phyloP scores from a whole-genome alignment of 2,797 vertebrate genomes.

The Hydrocynus forskahlii region DNA sequence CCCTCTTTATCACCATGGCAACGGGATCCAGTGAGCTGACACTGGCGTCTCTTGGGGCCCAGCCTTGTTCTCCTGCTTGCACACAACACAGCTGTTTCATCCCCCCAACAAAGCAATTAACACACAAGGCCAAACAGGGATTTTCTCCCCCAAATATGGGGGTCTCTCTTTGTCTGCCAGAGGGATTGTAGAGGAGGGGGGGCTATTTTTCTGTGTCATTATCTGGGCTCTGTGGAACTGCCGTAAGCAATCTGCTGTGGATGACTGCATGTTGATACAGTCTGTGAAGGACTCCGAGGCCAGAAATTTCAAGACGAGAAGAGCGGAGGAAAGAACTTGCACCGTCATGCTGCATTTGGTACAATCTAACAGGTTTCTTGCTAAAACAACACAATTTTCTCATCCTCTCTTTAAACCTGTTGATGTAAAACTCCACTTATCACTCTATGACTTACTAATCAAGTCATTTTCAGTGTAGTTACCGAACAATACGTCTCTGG shows the following conservation, averaged over 20 bases:
- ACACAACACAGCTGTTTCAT: constrained; percentile 69
- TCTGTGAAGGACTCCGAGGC: not conserved
- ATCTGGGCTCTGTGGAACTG: constrained; percentile 16
- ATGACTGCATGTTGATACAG: constrained; percentile 1
- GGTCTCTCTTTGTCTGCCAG: constrained; percentile 19
- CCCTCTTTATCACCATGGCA: constrained; percentile 76
- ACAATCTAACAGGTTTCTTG: not conserved
- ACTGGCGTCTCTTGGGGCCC: constrained; percentile 77
- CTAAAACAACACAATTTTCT: not conserved
- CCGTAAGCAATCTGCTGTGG: constrained; percentile 4
- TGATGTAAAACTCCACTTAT: not conserved
- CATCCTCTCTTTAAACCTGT: not conserved
- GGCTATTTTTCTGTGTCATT: constrained; percentile 25
- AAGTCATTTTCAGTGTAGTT: not conserved
- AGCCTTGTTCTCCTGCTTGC: constrained; percentile 75
- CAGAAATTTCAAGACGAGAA: not conserved
- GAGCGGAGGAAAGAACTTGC: not conserved
- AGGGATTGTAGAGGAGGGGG: not conserved
- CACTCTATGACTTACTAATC: not conserved
- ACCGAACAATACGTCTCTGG: not conserved
- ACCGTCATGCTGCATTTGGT: not conserved
- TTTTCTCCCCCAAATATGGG: constrained; percentile 35
- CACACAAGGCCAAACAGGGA: constrained; percentile 43
- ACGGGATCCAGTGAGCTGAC: constrained; percentile 71
- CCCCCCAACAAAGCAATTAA: constrained; percentile 60